Percentiles rank a stretch among this genome's conserved stretches.
phyloP scores from a whole-genome alignment of 2,113 vertebrate species.

The Theristicus caerulescens region DNA sequence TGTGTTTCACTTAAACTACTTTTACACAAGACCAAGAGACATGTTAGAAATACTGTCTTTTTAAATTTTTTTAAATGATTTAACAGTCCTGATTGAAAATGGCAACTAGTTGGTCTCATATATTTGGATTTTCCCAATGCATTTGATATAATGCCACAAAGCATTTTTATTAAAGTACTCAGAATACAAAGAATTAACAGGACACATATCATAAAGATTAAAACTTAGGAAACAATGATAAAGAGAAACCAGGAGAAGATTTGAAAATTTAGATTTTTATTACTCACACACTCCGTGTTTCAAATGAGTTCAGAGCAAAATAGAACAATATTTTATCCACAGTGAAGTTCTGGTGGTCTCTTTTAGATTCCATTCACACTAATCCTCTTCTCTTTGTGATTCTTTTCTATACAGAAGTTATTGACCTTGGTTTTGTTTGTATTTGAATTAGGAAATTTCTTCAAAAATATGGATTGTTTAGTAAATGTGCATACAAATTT shows the following conservation, averaged over 20 bases:
- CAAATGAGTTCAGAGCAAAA: not conserved
- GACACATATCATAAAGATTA: not conserved
- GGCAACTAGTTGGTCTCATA: not conserved
- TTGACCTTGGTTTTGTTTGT: not conserved
- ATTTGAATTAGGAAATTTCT: not conserved
- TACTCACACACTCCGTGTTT: rapidly evolving
- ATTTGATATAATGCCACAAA: not conserved
- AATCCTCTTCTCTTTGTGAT: not conserved
- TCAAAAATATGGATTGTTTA: not conserved
- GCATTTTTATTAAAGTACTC: not conserved
- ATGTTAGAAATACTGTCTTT: not conserved
- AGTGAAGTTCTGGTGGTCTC: not conserved
- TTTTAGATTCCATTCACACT: not conserved
- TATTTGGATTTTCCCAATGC: not conserved
- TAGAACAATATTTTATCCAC: not conserved
- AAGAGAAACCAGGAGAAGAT: not conserved
- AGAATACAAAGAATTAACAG: not conserved
- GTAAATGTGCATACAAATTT: not conserved
- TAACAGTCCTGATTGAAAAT: not conserved
- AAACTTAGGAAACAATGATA: not conserved
- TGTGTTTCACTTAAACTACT: not conserved
- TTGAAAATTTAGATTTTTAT: not conserved
- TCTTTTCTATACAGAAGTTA: not conserved
- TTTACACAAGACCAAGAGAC: not conserved
- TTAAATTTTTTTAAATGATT: not conserved